These are phyloP conservation scores for Manis crassicaudata DNA, from an alignment of 2,797 vertebrate species.

Conservation along the genomic window DNA sequence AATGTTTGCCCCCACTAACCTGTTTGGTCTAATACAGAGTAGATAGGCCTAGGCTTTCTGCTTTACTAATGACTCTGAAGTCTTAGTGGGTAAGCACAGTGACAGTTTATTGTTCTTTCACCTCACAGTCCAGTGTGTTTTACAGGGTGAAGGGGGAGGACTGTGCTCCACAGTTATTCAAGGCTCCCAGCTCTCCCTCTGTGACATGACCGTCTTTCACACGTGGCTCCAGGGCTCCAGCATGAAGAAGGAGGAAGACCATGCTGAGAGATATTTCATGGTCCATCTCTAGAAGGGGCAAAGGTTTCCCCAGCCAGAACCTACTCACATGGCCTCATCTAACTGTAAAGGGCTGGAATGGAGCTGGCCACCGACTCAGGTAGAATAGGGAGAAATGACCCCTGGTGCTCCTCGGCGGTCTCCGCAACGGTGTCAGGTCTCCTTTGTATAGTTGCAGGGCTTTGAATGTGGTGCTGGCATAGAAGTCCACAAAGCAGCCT, in stretches of 20 bases:
- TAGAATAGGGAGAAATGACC: neutral
- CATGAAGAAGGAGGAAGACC: neutral
- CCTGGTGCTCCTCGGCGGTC: too few relatives aligned
- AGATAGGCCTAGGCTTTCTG: neutral
- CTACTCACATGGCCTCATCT: neutral
- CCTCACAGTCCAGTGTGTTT: neutral
- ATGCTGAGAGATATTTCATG: neutral
- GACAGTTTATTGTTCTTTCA: neutral
- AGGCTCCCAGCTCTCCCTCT: neutral
- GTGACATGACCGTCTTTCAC: neutral
- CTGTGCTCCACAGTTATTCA: neutral
- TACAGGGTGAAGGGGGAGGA: neutral
- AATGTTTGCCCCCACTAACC: accelerated
- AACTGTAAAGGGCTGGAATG: neutral
- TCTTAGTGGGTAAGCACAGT: neutral
- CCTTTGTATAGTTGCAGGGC: neutral
- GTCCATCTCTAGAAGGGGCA: neutral
- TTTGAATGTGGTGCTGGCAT: neutral
- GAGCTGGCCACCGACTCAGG: neutral
- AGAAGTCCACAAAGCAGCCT: neutral
- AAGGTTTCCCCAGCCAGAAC: too few relatives aligned
- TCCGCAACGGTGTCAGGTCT: neutral
- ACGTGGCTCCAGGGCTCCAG: neutral
- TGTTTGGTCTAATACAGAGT: neutral
- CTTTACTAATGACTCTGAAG: neutral